Conservation (phyloP, 2,888 invertebrate genomes). For the Amaurobius ferox region DNA sequence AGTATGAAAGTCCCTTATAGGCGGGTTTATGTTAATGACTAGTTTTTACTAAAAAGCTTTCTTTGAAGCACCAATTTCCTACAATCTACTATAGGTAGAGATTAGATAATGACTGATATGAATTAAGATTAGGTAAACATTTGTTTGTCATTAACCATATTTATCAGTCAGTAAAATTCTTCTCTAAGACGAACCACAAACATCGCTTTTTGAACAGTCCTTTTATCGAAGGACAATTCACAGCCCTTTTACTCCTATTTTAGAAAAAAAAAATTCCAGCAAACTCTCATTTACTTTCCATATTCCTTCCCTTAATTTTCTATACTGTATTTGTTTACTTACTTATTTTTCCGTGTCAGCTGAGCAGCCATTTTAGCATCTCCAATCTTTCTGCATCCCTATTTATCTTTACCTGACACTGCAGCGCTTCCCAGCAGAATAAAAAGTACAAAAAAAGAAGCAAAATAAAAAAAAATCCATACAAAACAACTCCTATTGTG, state of each 20-base stretch:
- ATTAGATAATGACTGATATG: too few species aligned
- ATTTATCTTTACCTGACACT: slow-evolving; percentile 65
- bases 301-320: slow-evolving; percentile 53
- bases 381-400: slow-evolving; percentile 59
- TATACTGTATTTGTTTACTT: slow-evolving; percentile 38
- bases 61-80: too few species aligned
- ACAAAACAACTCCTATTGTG: background rate
- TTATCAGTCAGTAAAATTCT: too few species aligned
- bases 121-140: too few species aligned
- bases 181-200: too few species aligned
- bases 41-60: too few species aligned
- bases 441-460: slow-evolving; percentile 7
- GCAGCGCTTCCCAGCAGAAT: slow-evolving; percentile 28
- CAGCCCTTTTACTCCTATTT: slow-evolving; percentile 20
- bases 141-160: too few species aligned
- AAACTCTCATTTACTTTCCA: slow-evolving; percentile 20
- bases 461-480: background rate
- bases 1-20: too few species aligned
- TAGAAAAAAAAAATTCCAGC: slow-evolving; percentile 16
- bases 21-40: too few species aligned
- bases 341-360: slow-evolving; percentile 48
- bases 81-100: too few species aligned
- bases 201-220: slow-evolving; percentile 51
- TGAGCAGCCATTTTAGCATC: slow-evolving; percentile 53
- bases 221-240: slow-evolving; percentile 64